Evolutionary conservation across 1,140 invertebrate species (phyloP), one percentile per base, ranked within the genome.

Genomic region (Mercenaria mercenaria): DNA sequence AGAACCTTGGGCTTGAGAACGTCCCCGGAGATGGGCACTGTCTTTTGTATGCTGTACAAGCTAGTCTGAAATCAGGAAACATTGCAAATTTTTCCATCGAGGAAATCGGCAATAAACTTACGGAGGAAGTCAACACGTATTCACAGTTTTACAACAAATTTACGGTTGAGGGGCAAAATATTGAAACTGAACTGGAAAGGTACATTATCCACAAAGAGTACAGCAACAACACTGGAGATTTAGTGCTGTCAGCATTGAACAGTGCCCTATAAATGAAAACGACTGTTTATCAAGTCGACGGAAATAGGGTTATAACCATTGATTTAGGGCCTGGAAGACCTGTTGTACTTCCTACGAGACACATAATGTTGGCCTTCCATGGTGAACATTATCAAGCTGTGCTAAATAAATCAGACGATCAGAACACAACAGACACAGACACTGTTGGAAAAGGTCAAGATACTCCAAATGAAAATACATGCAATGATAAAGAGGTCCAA

Each of bases 1-100:
- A 47, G 18, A 47, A 47, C 43, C 43, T 47, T 47, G 43, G 18
- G 18, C 43, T 47, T 10, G 43, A 52, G 13, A 10, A 34, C 13
- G 52, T 81, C n/a, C 26, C 50, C 11, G 77, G 77, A 8, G 77
- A 47, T 20, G 77, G 77, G 2, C 77, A 81, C 32, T 81, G 77
- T 41, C 52, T 81, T 8, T 41, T 81, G n/a, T 32, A 81, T 61
- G 50, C 77, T 20, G 52, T 81, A 6, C 29, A 52, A 8, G 37
- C 37, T n/a, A 61, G 50, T 18, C 52, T 81, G 15, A 4, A 3
- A 11, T 29, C 13, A 34, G 77, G 59, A 61, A 34, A 59, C 4
- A 81, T 81, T n/a, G 29, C 10, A 26, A 43, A 59, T 26, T 0
- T 81, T 20, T 20, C 50, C 23, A 18, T 59, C 59, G 77, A 81